Base-by-base conservation (phyloP, 30 jellyfish, hydroid and myxozoan species). In the Rhopilema esculentum region DNA sequence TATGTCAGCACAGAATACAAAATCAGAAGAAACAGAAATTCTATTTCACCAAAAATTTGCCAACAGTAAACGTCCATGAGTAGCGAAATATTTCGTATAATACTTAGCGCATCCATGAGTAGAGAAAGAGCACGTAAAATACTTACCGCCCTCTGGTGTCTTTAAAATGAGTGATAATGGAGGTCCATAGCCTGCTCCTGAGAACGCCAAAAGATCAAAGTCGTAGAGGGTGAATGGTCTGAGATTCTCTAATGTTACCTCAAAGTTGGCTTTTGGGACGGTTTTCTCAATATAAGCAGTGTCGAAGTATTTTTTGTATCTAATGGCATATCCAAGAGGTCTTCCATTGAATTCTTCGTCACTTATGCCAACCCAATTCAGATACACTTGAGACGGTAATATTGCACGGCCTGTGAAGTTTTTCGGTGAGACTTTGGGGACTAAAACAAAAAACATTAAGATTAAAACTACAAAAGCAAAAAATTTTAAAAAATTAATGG, bases 81-180 rank as follows among this genome's bases (percentile, higher is more conserved):
- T n/a, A n/a, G n/a, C n/a, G n/a, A n/a, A n/a, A n/a, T n/a, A n/a
- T n/a, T n/a, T n/a, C n/a, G n/a, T n/a, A n/a, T n/a, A n/a, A n/a
- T n/a, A n/a, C n/a, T n/a, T n/a, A n/a, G n/a, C n/a, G n/a, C n/a
- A n/a, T n/a, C n/a, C n/a, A n/a, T n/a, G n/a, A n/a, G n/a, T n/a
- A n/a, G n/a, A n/a, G n/a, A n/a, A n/a, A n/a, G n/a, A n/a, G n/a
- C n/a, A n/a, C n/a, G n/a, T n/a, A n/a, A n/a, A n/a, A 12, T 84
- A 33, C 80, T 15, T 89, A 89, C 97, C 97, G 64, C 89, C 94
- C 77, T 90, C 97, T 24, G 87, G 93, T 49, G 94, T 90, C 77
- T 81, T 90, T n/a, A 66, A 22, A 2, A 27, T 53, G 19, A 67
- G 77, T 12, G 88, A 57, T 2, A 75, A 84, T 0, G 93, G 93